Evolutionary conservation across 2,113 vertebrate species (phyloP), one percentile per base, ranked within the genome.

Genomic region (Baryphthengus martii): DNA sequence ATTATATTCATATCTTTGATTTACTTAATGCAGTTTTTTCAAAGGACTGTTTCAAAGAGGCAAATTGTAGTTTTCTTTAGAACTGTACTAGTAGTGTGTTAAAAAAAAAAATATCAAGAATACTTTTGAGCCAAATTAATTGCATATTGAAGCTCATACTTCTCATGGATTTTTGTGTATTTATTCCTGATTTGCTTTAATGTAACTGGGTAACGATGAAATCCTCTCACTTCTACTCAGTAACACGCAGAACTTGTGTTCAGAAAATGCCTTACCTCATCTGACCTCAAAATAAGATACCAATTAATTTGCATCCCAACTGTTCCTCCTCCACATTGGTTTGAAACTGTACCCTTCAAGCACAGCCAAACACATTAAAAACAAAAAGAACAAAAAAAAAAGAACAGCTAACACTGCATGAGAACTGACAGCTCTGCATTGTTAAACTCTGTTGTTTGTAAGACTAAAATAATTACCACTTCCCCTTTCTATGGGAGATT

Each of bases 261-360:
- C 59, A 82, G 92, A 81, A 94, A 89, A 89, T 68, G 50, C 24
- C 63, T 82, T 92, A 63, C 45, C 45, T 94, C 87, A 68, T 68
- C 62, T 87, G 88, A 93, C 50, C 70, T 95, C 21, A 50, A 42
- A 58, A 81, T 24, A 90, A 88, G 53, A 81, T 18, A 88, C 24
- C 68, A 88, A 95, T 91, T 90, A 83, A 89, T 95, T 78, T 82
- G 79, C 50, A 85, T 79, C 83, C 50, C 88, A 90, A 70, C 61
- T 91, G 79, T 70, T 96, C 45, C 77, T 90, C 62, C 81, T 83
- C 45, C 67, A 77, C n/a, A 55, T 7, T 88, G 67, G 78, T 91
- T 95, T 94, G 53, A 96, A 96, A 89, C n/a, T 11, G 17, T 35
- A 85, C 40, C 50, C 59, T 95, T 96, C 55, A 91, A 90, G 87